Base-by-base conservation (phyloP, 2,797 vertebrate genomes). In the Threskiornis aethiopicus region DNA sequence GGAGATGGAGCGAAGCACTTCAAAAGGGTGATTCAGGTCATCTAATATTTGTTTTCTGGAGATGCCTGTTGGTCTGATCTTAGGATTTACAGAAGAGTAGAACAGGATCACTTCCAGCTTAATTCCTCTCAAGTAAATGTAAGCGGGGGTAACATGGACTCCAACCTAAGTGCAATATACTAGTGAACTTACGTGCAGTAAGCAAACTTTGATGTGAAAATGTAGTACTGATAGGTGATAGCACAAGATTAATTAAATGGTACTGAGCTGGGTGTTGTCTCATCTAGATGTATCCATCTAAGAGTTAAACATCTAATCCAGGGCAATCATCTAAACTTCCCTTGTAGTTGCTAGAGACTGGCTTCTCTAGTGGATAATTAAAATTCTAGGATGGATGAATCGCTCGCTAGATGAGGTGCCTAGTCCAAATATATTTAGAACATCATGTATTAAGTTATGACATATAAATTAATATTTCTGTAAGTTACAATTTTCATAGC, bases 401-500 rank as follows among this genome's bases (percentile, higher is more conserved):
- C 16, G 18, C 64, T 89, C n/a, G 17, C 58, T 66, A 58, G 62
- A 58, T 83, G 64, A 81, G 72, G 24, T 87, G 17, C 52, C 22
- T 75, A 75, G 59, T 69, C 61, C 6, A 71, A 89, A 87, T 84
- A 55, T 93, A 93, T 94, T 90, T 94, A 95, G 82, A 85, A 89
- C 37, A 71, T 72, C 65, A 95, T 95, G 86, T 94, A 91, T 96
- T 81, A 90, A 94, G n/a, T 89, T 46, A 81, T 87, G 61, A 88
- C 73, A 69, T 92, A 84, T 49, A 83, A 91, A 92, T 77, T 73
- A 93, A 64, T 93, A 91, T 94, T 90, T 94, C 65, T 73, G 71
- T 91, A 95, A 90, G 66, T 93, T 91, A 86, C 41, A 88, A 62
- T 97, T 89, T 97, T 96, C 37, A 47, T 81, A 94, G 75, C 69